These are phyloP conservation scores for Cacatua alba DNA, from an alignment of 2,113 vertebrate genomes.

Conservation along the genomic window DNA sequence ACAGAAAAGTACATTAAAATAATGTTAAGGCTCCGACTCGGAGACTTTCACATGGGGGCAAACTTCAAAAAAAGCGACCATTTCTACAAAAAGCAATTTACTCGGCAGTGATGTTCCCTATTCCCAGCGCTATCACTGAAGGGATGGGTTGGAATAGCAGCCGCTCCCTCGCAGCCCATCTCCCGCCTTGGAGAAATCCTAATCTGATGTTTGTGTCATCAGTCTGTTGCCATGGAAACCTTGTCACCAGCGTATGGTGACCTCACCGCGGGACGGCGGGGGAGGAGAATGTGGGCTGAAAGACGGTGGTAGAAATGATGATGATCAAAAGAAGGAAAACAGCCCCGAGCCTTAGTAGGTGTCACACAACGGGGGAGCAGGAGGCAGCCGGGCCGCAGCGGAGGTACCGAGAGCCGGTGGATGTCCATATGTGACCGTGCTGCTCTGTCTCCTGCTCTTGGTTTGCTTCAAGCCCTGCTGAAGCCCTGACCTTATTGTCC, in stretches of 20 bases:
- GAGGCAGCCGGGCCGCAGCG: accelerated
- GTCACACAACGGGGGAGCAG: background rate
- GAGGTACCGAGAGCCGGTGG: background rate
- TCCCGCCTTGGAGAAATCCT: conserved; percentile 66
- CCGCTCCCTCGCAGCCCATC: conserved; percentile 58
- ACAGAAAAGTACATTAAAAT: conserved; percentile 77
- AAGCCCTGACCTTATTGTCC: background rate
- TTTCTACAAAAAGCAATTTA: conserved; percentile 67
- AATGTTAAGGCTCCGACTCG: conserved; percentile 73
- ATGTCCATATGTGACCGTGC: background rate
- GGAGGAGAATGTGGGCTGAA: conserved; percentile 31
- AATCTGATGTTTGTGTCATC: conserved; percentile 70
- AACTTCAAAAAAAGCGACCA: conserved; percentile 61
- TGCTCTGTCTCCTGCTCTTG: background rate
- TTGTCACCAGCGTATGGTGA: conserved; percentile 65
- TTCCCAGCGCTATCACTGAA: conserved; percentile 65
- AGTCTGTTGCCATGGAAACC: conserved; percentile 73
- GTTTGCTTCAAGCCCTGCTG: background rate
- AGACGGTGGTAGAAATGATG: background rate
- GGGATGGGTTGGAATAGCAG: conserved; percentile 68
- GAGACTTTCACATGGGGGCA: conserved; percentile 71
- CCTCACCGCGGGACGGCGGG: conserved; percentile 54
- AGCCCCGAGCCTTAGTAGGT: background rate
- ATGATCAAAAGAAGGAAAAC: background rate
- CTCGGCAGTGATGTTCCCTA: conserved; percentile 57